phyloP scores from a whole-genome alignment of 2,113 vertebrate species.

The Columba janthina region DNA sequence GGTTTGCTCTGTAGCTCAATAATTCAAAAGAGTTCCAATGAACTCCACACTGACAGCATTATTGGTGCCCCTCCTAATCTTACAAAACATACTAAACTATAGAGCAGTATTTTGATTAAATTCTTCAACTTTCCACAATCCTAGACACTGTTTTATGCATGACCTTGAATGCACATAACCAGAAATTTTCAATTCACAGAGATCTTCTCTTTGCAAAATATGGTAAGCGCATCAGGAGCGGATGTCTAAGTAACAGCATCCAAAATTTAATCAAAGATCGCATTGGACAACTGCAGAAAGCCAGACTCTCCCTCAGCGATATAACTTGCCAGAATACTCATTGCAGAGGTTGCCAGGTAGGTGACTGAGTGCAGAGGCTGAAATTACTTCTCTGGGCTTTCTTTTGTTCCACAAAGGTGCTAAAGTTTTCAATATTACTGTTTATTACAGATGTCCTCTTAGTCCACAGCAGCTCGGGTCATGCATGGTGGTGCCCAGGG shows the following conservation, averaged over 20 bases:
- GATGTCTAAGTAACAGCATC: conserved; percentile 49
- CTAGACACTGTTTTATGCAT: conserved; percentile 53
- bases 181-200: conserved; percentile 62
- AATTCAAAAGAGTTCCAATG: conserved; percentile 38
- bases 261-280: conserved; percentile 60
- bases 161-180: conserved; percentile 64
- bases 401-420: conserved; percentile 9
- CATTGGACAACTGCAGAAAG: conserved; percentile 51
- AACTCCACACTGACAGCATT: conserved; percentile 31
- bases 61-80: conserved; percentile 43
- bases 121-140: conserved; percentile 48
- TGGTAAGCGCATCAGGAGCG: conserved; percentile 48
- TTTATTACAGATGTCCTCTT: background rate
- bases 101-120: conserved; percentile 65
- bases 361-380: conserved; percentile 49
- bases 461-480: fast-evolving
- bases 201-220: conserved; percentile 63
- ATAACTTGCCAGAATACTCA: conserved; percentile 44
- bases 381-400: conserved; percentile 50
- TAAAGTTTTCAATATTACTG: conserved; percentile 10
- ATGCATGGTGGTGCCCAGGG: background rate
- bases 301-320: conserved; percentile 27
- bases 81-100: conserved; percentile 24
- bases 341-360: conserved; percentile 47
- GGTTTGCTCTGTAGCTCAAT: conserved; percentile 39